Conservation (phyloP, 2,113 vertebrate genomes). For the Entomyzon cyanotis region DNA sequence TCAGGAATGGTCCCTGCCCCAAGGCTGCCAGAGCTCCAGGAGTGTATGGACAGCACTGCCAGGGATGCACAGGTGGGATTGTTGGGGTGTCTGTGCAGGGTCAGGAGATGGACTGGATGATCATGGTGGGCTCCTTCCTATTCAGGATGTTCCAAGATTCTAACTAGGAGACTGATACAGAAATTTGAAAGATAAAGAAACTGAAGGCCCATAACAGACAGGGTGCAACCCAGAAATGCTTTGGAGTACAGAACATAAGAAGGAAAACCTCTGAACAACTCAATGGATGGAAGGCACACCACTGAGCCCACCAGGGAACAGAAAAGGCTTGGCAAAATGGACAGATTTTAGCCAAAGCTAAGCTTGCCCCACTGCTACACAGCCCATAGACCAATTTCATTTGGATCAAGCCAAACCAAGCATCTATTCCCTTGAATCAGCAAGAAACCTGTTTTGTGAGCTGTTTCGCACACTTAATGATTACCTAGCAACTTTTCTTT, state of each 20-base stretch:
- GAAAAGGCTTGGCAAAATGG: neutral
- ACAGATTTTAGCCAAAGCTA: neutral
- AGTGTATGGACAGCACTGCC: rapidly evolving
- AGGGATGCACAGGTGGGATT: neutral
- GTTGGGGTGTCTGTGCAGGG: neutral
- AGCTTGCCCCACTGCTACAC: neutral
- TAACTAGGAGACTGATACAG: neutral
- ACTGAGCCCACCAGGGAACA: neutral
- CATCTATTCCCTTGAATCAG: neutral
- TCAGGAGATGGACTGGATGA: rapidly evolving
- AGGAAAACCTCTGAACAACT: neutral
- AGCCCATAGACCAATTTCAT: neutral
- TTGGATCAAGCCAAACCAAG: neutral
- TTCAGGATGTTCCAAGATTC: neutral
- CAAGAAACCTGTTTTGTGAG: neutral
- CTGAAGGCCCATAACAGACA: neutral
- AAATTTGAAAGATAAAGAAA: neutral
- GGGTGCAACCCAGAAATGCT: neutral
- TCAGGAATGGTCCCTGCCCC: neutral
- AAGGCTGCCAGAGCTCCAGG: neutral
- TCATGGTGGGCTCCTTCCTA: neutral
- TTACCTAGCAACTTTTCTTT: neutral
- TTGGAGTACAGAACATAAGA: neutral
- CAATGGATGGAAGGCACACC: neutral
- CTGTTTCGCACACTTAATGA: neutral